Evolutionary conservation across 2,797 vertebrate genomes (phyloP).

Genomic region (Catharus ustulatus): DNA sequence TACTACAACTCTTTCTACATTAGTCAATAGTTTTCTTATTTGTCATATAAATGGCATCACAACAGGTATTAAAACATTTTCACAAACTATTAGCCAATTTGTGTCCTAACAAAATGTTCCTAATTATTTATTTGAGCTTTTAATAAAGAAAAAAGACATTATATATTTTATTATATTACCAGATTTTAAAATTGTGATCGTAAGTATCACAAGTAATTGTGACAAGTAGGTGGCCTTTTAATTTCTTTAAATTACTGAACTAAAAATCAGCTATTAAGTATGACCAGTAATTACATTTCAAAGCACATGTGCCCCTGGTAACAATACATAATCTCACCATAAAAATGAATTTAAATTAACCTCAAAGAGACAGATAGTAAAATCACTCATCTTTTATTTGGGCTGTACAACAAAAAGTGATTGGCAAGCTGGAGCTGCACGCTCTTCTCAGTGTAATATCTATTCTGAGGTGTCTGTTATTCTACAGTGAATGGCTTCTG

Average conservation of each 20-base stretch:
- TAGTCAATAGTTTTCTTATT: not conserved
- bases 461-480: not conserved
- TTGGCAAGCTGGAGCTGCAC: not conserved
- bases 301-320: not conserved
- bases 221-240: not conserved
- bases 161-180: not conserved
- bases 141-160: not conserved
- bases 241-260: constrained; percentile 1
- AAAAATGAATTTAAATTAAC: not conserved
- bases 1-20: not conserved
- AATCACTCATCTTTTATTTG: not conserved
- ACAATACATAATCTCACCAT: not conserved
- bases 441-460: not conserved
- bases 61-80: not conserved
- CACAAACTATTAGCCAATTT: not conserved
- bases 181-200: not conserved
- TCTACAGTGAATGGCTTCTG: not conserved
- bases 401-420: not conserved
- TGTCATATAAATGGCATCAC: not conserved
- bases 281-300: not conserved
- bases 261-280: not conserved
- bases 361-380: not conserved
- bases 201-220: not conserved
- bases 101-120: not conserved
- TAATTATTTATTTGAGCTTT: not conserved